Evolutionary conservation across 2,797 vertebrate genomes (phyloP).

Genomic region (Sphaeramia orbicularis): DNA sequence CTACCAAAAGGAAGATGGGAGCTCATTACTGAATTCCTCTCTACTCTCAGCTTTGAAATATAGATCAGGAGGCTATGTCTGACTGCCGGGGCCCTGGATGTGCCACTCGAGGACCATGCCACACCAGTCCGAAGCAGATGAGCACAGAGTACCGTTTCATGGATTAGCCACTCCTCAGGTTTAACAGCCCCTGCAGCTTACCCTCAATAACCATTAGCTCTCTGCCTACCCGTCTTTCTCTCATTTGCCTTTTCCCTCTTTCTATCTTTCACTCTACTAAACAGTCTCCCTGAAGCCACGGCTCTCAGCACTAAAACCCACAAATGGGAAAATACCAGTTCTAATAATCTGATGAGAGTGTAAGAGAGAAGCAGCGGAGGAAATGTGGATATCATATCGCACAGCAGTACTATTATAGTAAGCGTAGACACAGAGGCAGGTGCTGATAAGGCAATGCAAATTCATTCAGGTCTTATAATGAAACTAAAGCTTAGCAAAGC

Average conservation of each 20-base stretch:
- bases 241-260: conserved; percentile 37
- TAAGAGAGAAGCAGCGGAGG: conserved; percentile 44
- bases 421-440: conserved; percentile 41
- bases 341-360: conserved; percentile 69
- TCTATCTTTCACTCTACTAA: conserved; percentile 45
- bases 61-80: conserved; percentile 80
- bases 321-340: conserved; percentile 69
- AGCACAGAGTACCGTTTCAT: conserved; percentile 54
- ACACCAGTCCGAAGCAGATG: conserved; percentile 61
- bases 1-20: conserved; percentile 80
- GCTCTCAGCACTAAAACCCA: conserved; percentile 62
- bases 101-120: conserved; percentile 42
- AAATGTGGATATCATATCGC: conserved; percentile 62
- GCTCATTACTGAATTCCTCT: conserved; percentile 86
- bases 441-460: conserved; percentile 68
- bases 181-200: conserved; percentile 66
- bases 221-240: conserved; percentile 35
- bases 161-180: conserved; percentile 72
- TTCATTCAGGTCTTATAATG: conserved; percentile 66
- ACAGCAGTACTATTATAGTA: conserved; percentile 47
- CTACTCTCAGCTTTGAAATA: conserved; percentile 81
- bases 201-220: conserved; percentile 56
- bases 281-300: conserved; percentile 60
- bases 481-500: conserved; percentile 50
- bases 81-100: conserved; percentile 60